Evolutionary conservation across 2,888 invertebrate genomes (phyloP).

Genomic region (Synergus laeviventris): DNA sequence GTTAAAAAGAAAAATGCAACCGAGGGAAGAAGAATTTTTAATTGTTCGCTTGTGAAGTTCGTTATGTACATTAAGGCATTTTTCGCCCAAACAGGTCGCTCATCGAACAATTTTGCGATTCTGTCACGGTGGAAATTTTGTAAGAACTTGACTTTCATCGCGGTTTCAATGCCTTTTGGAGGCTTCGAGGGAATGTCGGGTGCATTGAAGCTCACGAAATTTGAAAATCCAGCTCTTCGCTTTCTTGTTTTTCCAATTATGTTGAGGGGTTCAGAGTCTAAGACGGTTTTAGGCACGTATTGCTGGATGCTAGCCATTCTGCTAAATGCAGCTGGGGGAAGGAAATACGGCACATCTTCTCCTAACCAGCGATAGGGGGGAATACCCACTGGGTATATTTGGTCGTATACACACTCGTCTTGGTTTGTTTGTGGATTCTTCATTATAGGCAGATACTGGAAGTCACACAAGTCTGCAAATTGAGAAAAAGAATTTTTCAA

Average conservation of each 20-base stretch:
- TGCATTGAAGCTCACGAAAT: constrained; percentile 81
- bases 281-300: constrained; percentile 66
- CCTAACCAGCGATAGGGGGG: constrained; percentile 80
- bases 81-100: constrained; percentile 93
- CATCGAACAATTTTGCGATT: constrained; percentile 81
- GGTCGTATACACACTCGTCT: constrained; percentile 79
- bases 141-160: constrained; percentile 75
- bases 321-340: constrained; percentile 88
- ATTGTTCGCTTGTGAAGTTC: constrained; percentile 79
- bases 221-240: constrained; percentile 79
- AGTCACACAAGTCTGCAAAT: constrained; percentile 88
- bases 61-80: constrained; percentile 84
- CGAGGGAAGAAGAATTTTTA: constrained; percentile 89
- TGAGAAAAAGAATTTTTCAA: constrained; percentile 28
- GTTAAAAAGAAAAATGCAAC: constrained; percentile 90
- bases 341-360: constrained; percentile 79
- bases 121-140: constrained; percentile 71
- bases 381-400: constrained; percentile 80
- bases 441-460: constrained; percentile 91
- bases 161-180: constrained; percentile 79
- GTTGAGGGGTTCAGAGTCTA: constrained; percentile 65
- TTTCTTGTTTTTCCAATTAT: constrained; percentile 78
- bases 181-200: constrained; percentile 82
- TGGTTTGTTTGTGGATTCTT: constrained; percentile 75
- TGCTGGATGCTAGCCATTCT: constrained; percentile 82